Evolutionary conservation across 2,888 invertebrate species (phyloP).

Genomic region (Eristalis tenax): DNA sequence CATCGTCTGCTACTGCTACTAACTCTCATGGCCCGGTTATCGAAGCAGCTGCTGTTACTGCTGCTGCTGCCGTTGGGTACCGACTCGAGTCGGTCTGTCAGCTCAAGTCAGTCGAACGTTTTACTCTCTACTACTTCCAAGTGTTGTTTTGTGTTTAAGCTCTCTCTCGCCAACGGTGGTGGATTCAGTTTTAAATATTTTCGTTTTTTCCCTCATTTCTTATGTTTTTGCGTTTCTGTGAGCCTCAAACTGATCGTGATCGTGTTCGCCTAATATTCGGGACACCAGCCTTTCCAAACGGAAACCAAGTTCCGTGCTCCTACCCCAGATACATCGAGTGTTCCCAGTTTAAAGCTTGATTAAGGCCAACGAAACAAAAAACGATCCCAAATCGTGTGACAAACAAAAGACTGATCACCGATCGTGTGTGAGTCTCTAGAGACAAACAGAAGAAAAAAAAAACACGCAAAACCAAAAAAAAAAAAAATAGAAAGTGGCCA

Average conservation of each 20-base stretch:
- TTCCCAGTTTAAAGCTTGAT: not conserved
- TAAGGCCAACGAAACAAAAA: not conserved
- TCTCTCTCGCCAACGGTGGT: constrained; percentile 57
- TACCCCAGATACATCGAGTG: constrained; percentile 39
- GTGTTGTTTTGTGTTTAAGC: constrained; percentile 52
- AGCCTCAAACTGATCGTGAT: constrained; percentile 47
- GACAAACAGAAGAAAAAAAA: constrained; percentile 14
- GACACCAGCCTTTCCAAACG: constrained; percentile 30
- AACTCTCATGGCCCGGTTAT: constrained; percentile 43
- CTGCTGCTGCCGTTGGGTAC: constrained; percentile 66
- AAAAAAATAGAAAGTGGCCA: constrained; percentile 51
- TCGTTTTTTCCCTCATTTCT: not conserved
- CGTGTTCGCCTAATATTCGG: constrained; percentile 46
- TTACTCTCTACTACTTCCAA: constrained; percentile 69
- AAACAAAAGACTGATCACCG: constrained; percentile 50
- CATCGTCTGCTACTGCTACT: constrained; percentile 8
- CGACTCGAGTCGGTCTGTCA: constrained; percentile 60
- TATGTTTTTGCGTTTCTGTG: not conserved
- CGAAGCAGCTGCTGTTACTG: constrained; percentile 40
- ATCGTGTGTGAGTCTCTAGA: constrained; percentile 40
- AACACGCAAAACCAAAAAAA: not conserved
- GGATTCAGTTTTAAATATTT: constrained; percentile 5
- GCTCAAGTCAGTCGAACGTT: constrained; percentile 66
- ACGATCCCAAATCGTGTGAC: not conserved
- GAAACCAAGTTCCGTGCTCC: not conserved